Percentiles rank a stretch among this genome's conserved stretches.
Evolutionary conservation across 1,140 invertebrate species (phyloP).

Genomic region (Drosophila prosaltans): DNA sequence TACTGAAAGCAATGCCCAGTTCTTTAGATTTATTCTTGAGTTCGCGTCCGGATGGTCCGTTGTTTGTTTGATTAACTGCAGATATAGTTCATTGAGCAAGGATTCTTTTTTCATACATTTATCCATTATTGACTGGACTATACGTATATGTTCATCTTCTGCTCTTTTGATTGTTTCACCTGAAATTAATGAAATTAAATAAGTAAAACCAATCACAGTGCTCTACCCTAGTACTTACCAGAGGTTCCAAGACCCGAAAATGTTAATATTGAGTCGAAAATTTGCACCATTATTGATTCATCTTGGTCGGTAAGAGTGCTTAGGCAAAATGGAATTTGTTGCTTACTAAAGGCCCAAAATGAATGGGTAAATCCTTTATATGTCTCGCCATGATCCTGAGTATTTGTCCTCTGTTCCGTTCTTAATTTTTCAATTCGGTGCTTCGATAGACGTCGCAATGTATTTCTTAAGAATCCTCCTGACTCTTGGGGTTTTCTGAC

Average conservation of each 20-base stretch:
- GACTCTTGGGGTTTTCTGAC: conserved; percentile 92
- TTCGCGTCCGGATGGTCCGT: conserved; percentile 96
- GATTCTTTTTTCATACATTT: conserved; percentile 94
- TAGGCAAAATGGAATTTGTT: conserved; percentile 90
- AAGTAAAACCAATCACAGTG: background rate
- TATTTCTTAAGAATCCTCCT: conserved; percentile 93
- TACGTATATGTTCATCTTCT: conserved; percentile 93
- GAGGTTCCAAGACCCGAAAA: conserved; percentile 93
- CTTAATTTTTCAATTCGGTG: conserved; percentile 93
- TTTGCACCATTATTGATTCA: conserved; percentile 92
- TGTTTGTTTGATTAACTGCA: conserved; percentile 96
- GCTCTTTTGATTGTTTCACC: conserved; percentile 83
- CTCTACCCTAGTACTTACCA: conserved; percentile 63
- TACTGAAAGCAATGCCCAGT: conserved; percentile 96
- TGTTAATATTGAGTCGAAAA: conserved; percentile 90
- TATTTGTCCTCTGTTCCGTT: conserved; percentile 88
- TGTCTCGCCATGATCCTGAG: conserved; percentile 89
- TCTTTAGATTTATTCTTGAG: conserved; percentile 92
- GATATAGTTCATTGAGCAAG: conserved; percentile 94
- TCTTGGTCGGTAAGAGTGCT: conserved; percentile 93
- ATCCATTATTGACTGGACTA: conserved; percentile 95
- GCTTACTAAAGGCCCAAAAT: conserved; percentile 96
- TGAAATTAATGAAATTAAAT: conserved; percentile 24
- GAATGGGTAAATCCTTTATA: conserved; percentile 93
- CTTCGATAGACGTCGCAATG: conserved; percentile 93